Evolutionary conservation across 2,113 vertebrate genomes (phyloP).

Genomic region (Xyrauchen texanus): DNA sequence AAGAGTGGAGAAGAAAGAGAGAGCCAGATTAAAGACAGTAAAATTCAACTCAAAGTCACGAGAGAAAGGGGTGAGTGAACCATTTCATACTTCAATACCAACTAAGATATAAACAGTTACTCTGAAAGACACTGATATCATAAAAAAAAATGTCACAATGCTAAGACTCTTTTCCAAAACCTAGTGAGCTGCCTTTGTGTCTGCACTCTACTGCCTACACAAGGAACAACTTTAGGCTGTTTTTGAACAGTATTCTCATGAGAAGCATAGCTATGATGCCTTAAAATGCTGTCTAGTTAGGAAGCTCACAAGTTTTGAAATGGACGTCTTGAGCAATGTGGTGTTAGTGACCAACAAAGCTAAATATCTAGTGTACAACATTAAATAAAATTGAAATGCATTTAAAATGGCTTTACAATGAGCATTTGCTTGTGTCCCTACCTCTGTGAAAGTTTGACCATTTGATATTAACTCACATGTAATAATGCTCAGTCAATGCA

Average conservation of each 20-base stretch:
- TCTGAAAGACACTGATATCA: background rate
- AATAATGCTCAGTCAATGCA: slow-evolving; percentile 30
- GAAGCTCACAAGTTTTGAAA: background rate
- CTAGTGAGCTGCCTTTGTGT: background rate
- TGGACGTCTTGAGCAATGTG: background rate
- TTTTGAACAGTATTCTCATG: too few relatives aligned
- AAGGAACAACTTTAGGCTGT: background rate
- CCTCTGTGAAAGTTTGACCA: slow-evolving; percentile 16
- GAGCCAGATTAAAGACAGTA: slow-evolving; percentile 95
- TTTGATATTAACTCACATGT: slow-evolving; percentile 27
- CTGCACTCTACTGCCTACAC: background rate
- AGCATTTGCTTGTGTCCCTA: background rate
- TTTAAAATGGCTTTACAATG: background rate
- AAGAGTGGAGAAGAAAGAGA: slow-evolving; percentile 97
- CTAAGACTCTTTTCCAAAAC: slow-evolving; percentile 3
- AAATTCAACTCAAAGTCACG: slow-evolving; percentile 97
- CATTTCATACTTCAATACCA: background rate
- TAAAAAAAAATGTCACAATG: background rate
- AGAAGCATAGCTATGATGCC: background rate
- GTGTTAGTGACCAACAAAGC: background rate
- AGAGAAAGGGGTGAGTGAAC: slow-evolving; percentile 91
- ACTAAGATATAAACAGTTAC: background rate
- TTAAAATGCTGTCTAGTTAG: background rate
- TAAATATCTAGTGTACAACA: background rate
- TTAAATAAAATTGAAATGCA: slow-evolving; percentile 1